Conservation (phyloP, 2,797 vertebrate species). For the Gymnoscopelus microlampas region DNA sequence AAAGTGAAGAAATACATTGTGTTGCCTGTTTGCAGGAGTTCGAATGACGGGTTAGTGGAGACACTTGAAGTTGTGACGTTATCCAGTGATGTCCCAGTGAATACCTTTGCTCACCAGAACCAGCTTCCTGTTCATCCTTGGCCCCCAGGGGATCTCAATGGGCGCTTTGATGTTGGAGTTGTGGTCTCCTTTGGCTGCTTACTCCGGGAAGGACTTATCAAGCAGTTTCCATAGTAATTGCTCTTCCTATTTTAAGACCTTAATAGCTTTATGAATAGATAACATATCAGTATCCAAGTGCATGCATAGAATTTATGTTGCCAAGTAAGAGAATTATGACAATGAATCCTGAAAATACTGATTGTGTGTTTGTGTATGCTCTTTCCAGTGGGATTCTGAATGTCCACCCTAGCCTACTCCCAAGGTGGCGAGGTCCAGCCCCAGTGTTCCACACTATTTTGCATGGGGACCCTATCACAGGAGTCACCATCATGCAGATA, state of each 20-base stretch:
- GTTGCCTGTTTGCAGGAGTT: conserved; percentile 53
- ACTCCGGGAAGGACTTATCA: conserved; percentile 87
- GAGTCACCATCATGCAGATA: conserved; percentile 95
- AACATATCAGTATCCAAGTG: neutral
- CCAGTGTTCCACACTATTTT: conserved; percentile 91
- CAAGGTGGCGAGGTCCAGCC: conserved; percentile 93
- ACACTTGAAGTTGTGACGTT: conserved; percentile 90
- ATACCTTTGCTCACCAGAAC: conserved; percentile 82
- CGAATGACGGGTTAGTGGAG: conserved; percentile 71
- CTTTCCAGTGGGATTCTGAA: conserved; percentile 89
- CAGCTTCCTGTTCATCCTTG: conserved; percentile 84
- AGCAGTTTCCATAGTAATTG: conserved; percentile 90
- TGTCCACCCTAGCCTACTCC: conserved; percentile 93
- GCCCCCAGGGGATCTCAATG: conserved; percentile 78
- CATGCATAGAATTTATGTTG: neutral
- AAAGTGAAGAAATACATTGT: neutral
- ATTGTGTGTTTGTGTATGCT: neutral
- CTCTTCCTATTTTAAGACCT: neutral
- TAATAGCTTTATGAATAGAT: neutral
- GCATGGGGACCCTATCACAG: conserved; percentile 87
- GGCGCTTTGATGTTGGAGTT: conserved; percentile 90
- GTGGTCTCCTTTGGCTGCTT: conserved; percentile 95
- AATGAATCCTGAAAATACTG: neutral
- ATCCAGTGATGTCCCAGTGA: conserved; percentile 82
- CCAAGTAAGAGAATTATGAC: neutral